These are phyloP conservation scores for Pristionchus arcanus DNA, from an alignment of 2,888 invertebrate genomes.

Conservation along the genomic window DNA sequence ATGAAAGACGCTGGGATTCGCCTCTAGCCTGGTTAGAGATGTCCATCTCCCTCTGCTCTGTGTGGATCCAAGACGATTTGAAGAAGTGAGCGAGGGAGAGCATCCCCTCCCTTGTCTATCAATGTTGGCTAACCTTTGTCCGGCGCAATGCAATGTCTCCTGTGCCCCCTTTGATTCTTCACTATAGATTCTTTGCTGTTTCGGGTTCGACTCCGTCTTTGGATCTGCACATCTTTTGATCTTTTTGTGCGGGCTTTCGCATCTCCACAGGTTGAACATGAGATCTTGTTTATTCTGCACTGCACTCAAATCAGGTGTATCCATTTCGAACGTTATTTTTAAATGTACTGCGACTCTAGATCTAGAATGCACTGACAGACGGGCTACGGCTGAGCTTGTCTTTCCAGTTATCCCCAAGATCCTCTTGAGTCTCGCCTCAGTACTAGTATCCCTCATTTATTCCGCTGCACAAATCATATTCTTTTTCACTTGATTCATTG, in stretches of 20 bases:
- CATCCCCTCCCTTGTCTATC: constrained; percentile 8
- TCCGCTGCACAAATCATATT: too few relatives aligned
- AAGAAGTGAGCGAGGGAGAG: not conserved
- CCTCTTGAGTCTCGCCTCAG: too few relatives aligned
- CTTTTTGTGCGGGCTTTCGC: not conserved
- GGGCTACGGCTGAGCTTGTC: too few relatives aligned
- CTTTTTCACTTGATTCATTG: too few relatives aligned
- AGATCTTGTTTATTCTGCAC: too few relatives aligned
- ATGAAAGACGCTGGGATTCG: not conserved
- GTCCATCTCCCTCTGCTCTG: not conserved
- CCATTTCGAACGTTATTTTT: too few relatives aligned
- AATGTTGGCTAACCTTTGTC: constrained; percentile 46
- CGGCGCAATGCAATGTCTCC: not conserved
- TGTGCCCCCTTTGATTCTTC: not conserved
- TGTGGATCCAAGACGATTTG: constrained; percentile 1
- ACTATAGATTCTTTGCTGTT: not conserved
- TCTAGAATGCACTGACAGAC: too few relatives aligned
- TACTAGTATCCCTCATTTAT: too few relatives aligned
- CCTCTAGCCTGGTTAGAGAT: not conserved
- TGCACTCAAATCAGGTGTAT: too few relatives aligned
- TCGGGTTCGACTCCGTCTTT: not conserved
- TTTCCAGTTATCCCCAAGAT: too few relatives aligned
- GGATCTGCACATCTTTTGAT: not conserved
- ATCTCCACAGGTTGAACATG: too few relatives aligned
- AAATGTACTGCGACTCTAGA: too few relatives aligned